phyloP scores from a whole-genome alignment of 2,113 vertebrate genomes.

The Paraplagusia blochii region DNA sequence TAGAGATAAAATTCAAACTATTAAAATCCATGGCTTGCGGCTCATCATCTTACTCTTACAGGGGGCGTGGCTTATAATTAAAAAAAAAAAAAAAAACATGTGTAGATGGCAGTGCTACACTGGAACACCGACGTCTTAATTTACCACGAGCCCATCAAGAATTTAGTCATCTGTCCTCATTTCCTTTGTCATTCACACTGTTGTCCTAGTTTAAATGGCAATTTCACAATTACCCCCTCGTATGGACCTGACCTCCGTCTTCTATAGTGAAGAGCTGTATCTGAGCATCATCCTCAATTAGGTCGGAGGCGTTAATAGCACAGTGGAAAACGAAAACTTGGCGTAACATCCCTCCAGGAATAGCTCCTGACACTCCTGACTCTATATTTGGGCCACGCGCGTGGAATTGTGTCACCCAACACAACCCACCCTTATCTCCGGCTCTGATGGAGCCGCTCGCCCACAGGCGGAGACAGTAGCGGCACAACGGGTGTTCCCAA shows the following conservation, averaged over 20 bases:
- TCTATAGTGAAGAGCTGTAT: slow-evolving; percentile 42
- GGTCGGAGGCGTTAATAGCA: slow-evolving; percentile 71
- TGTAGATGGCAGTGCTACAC: too few species aligned
- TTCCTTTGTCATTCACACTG: slow-evolving; percentile 52
- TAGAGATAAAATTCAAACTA: too few species aligned
- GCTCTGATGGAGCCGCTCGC: slow-evolving; percentile 50
- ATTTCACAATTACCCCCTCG: slow-evolving; percentile 68
- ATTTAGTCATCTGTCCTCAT: slow-evolving; percentile 63
- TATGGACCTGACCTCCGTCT: slow-evolving; percentile 69
- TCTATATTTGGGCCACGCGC: slow-evolving; percentile 74
- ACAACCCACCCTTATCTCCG: slow-evolving; percentile 49
- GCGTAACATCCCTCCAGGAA: slow-evolving; percentile 69
- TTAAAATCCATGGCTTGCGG: too few species aligned
- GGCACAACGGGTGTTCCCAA: slow-evolving; percentile 66
- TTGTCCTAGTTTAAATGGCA: slow-evolving; percentile 67
- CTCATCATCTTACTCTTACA: too few species aligned
- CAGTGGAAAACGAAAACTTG: slow-evolving; percentile 56
- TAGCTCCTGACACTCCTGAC: slow-evolving; percentile 69
- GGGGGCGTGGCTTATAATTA: too few species aligned
- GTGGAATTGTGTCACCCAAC: slow-evolving; percentile 72
- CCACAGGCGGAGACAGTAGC: slow-evolving; percentile 63
- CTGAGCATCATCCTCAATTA: slow-evolving; percentile 68
- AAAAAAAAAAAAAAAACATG: too few species aligned
- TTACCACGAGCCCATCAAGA: slow-evolving; percentile 45
- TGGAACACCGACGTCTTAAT: slow-evolving; percentile 13